Evolutionary conservation across 2,797 vertebrate species (phyloP).

Genomic region (Hemitrygon akajei): DNA sequence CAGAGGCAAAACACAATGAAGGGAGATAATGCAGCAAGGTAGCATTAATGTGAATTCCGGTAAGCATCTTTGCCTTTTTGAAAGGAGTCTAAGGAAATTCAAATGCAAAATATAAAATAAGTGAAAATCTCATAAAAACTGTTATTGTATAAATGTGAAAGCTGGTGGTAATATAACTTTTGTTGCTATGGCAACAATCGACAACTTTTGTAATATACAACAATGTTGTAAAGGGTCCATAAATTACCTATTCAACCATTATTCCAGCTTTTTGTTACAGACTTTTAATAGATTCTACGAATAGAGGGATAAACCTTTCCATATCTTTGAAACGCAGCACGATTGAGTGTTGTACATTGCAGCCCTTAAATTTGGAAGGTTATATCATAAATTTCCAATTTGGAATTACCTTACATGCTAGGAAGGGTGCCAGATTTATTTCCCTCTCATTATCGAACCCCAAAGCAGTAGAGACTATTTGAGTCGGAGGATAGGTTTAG

Average conservation of each 20-base stretch:
- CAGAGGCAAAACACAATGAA: background rate
- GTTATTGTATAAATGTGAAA: background rate
- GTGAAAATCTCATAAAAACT: background rate
- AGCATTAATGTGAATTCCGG: background rate
- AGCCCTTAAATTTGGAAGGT: background rate
- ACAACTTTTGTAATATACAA: background rate
- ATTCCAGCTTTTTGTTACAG: background rate
- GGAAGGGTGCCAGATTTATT: background rate
- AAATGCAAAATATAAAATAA: background rate
- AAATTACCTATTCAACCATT: background rate
- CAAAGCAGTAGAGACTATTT: background rate
- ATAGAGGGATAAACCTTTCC: background rate
- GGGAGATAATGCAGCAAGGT: background rate
- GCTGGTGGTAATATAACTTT: background rate
- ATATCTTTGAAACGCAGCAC: background rate
- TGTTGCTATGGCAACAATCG: background rate
- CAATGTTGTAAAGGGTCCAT: background rate
- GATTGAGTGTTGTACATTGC: background rate
- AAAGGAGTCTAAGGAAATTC: background rate
- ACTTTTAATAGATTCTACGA: background rate
- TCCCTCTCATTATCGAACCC: background rate
- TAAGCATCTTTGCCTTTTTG: background rate
- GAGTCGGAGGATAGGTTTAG: background rate
- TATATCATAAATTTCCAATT: background rate
- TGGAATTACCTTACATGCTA: background rate